Percentiles rank a stretch among this genome's conserved stretches.
Evolutionary conservation across 2,888 invertebrate genomes (phyloP).

Genomic region (Dynastes hyllus): DNA sequence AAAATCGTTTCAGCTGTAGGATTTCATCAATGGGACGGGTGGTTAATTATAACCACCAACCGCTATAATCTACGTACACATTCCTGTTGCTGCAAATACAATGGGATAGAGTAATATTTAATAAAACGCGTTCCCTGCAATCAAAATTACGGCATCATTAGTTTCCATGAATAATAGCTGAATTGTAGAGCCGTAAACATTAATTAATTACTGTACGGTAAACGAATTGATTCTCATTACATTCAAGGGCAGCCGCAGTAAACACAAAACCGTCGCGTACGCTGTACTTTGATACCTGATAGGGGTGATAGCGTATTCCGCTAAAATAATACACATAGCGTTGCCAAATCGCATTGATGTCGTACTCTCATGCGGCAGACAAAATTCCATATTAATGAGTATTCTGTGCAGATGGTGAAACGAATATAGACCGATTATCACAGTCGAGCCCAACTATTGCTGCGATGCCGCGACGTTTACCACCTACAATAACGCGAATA

Average conservation of each 20-base stretch:
- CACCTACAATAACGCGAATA: slow-evolving; percentile 11
- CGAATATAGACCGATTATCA: slow-evolving; percentile 22
- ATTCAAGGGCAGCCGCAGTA: slow-evolving; percentile 3
- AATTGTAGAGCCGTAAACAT: slow-evolving; percentile 8
- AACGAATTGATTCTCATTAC: slow-evolving; percentile 18
- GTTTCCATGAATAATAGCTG: slow-evolving; percentile 3
- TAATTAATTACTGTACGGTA: slow-evolving; percentile 13
- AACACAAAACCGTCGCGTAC: neutral
- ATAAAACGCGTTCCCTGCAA: slow-evolving; percentile 1
- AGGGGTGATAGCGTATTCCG: neutral
- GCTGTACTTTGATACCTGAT: neutral
- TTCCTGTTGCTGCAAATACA: too few relatives aligned
- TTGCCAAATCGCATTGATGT: slow-evolving; percentile 9
- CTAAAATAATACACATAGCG: slow-evolving; percentile 6
- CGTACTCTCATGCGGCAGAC: slow-evolving; percentile 11
- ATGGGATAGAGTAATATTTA: neutral
- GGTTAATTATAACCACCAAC: neutral
- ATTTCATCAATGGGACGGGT: neutral
- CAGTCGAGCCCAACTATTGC: neutral
- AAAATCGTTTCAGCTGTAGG: too few relatives aligned
- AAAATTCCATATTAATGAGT: slow-evolving; percentile 27
- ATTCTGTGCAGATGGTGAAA: slow-evolving; percentile 36
- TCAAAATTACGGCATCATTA: slow-evolving; percentile 5
- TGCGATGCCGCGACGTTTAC: neutral
- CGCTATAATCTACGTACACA: too few relatives aligned